Evolutionary conservation across 2,113 vertebrate species (phyloP).

Genomic region (Rhinogobius similis): DNA sequence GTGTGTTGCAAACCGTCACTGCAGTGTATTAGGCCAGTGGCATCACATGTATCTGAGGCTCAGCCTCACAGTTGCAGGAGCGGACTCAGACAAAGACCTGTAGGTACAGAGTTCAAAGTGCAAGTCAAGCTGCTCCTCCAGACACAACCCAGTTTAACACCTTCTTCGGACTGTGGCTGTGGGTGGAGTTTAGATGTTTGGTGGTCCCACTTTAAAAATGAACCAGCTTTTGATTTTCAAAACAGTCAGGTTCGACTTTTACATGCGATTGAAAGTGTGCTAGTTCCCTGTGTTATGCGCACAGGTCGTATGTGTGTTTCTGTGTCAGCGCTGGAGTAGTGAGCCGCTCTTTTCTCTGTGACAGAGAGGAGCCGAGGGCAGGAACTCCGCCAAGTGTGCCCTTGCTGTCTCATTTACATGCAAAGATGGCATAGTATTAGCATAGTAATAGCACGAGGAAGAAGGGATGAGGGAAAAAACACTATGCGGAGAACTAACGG

Average conservation of each 20-base stretch:
- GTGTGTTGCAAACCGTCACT: no score
- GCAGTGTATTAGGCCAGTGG: no score
- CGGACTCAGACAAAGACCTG: no score
- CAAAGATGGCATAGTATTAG: slow-evolving; percentile 60
- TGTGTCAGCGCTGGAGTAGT: slow-evolving; percentile 35
- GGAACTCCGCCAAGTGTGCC: slow-evolving; percentile 46
- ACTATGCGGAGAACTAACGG: slow-evolving; percentile 51
- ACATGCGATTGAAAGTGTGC: background rate
- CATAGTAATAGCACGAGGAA: slow-evolving; percentile 53
- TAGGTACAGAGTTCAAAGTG: no score
- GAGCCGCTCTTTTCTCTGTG: slow-evolving; percentile 28
- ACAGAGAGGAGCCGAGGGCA: slow-evolving; percentile 52
- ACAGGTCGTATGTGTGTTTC: slow-evolving; percentile 19
- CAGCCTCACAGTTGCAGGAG: no score
- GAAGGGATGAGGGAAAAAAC: background rate
- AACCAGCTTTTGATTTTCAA: background rate
- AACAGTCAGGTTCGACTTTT: background rate
- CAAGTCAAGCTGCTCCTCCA: no score
- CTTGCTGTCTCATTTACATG: slow-evolving; percentile 58
- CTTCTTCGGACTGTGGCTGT: no score
- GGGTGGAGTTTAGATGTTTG: no score
- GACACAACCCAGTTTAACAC: no score
- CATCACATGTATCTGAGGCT: no score
- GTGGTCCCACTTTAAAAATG: background rate
- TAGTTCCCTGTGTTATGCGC: background rate